Conservation (phyloP, 2,888 invertebrate genomes). For the Tineola bisselliella region DNA sequence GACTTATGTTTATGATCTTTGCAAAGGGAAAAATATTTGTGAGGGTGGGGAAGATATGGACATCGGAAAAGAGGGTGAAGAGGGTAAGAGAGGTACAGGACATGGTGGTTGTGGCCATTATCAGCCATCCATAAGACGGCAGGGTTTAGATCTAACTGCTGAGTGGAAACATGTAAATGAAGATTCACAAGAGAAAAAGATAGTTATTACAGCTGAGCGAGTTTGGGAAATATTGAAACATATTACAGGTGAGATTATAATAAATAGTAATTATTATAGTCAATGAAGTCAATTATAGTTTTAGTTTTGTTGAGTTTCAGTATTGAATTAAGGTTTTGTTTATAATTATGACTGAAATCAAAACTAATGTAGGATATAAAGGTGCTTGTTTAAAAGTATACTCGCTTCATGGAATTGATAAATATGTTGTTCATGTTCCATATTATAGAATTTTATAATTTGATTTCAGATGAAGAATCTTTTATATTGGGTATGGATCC, state of each 20-base stretch:
- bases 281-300: too few relatives aligned
- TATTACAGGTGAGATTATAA: slow-evolving; percentile 69
- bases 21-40: slow-evolving; percentile 97
- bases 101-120: slow-evolving; percentile 99
- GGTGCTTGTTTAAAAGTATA: too few relatives aligned
- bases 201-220: slow-evolving; percentile 90
- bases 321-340: too few relatives aligned
- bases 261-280: not conserved
- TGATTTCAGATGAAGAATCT: slow-evolving; percentile 86
- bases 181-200: slow-evolving; percentile 97
- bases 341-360: not conserved
- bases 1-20: slow-evolving; percentile 95
- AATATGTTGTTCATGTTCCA: too few relatives aligned
- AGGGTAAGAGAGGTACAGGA: slow-evolving; percentile 65
- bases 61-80: slow-evolving; percentile 80
- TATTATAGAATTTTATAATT: too few relatives aligned
- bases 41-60: slow-evolving; percentile 99
- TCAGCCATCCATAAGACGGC: slow-evolving; percentile 91
- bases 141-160: slow-evolving; percentile 92
- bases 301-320: too few relatives aligned
- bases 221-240: slow-evolving; percentile 97
- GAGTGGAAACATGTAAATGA: slow-evolving; percentile 99
- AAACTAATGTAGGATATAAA: too few relatives aligned
- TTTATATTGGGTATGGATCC: slow-evolving; percentile 96
- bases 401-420: too few relatives aligned